phyloP scores from a whole-genome alignment of 2,888 invertebrate genomes.

The Cybosia mesomella region DNA sequence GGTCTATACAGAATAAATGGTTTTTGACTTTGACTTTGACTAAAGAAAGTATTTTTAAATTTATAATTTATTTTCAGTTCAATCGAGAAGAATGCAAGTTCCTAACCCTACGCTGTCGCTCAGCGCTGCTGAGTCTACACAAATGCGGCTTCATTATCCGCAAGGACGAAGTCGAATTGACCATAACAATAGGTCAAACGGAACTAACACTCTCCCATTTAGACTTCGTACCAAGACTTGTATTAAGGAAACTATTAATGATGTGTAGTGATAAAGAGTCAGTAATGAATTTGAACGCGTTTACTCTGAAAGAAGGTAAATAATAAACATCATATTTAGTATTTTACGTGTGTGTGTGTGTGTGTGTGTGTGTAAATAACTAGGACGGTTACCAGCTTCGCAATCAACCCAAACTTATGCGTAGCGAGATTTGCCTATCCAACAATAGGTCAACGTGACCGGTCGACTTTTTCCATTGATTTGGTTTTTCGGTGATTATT shows the following conservation, averaged over 20 bases:
- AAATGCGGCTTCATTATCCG: constrained; percentile 63
- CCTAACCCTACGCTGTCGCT: constrained; percentile 62
- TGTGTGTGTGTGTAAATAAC: too few relatives aligned
- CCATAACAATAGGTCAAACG: constrained; percentile 54
- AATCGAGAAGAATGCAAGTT: constrained; percentile 69
- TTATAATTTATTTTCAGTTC: constrained; percentile 68
- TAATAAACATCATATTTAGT: not conserved
- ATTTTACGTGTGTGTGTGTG: too few relatives aligned
- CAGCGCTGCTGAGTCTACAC: constrained; percentile 66
- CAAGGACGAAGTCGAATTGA: constrained; percentile 59
- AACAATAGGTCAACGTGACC: too few relatives aligned
- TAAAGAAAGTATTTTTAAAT: too few relatives aligned
- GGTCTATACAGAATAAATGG: too few relatives aligned
- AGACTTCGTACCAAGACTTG: constrained; percentile 66
- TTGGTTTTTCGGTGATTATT: too few relatives aligned
- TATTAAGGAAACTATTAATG: constrained; percentile 61
- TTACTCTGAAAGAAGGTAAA: constrained; percentile 70
- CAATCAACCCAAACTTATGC: too few relatives aligned
- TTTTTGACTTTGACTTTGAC: too few relatives aligned
- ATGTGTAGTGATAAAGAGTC: constrained; percentile 48
- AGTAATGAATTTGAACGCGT: constrained; percentile 63
- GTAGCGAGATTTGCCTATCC: too few relatives aligned
- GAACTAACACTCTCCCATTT: constrained; percentile 53
- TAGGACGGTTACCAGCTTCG: too few relatives aligned
- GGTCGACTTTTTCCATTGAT: too few relatives aligned